Conservation (phyloP, 2,888 invertebrate genomes). For the Prionchulus punctatus region DNA sequence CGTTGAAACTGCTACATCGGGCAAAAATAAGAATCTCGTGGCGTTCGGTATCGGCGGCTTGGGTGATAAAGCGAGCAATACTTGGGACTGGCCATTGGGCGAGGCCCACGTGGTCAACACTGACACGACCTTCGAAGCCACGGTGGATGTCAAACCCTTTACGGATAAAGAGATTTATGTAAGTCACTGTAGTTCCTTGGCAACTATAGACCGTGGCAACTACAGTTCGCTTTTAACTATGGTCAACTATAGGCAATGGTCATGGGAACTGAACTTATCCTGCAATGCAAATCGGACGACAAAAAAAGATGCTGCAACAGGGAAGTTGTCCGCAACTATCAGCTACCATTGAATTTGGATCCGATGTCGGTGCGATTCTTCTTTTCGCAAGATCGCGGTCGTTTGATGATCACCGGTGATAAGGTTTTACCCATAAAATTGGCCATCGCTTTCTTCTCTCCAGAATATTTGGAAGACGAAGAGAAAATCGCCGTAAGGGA, state of each 20-base stretch:
- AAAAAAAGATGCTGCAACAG: neutral
- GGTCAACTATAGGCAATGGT: neutral
- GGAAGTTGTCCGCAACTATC: neutral
- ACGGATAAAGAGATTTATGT: neutral
- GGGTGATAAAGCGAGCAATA: neutral
- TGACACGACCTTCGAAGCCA: neutral
- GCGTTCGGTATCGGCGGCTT: too few species aligned
- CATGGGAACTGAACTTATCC: conserved; percentile 2
- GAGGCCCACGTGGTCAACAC: neutral
- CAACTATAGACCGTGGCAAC: neutral
- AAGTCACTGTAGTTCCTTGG: neutral
- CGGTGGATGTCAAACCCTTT: neutral
- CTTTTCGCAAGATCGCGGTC: neutral
- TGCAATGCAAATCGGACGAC: neutral
- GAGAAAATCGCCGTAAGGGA: too few species aligned
- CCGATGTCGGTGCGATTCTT: neutral
- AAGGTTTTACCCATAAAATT: neutral
- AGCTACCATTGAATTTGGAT: conserved; percentile 1
- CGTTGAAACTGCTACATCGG: too few species aligned
- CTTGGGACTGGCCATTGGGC: neutral
- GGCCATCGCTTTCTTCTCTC: too few species aligned
- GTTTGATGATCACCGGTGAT: neutral
- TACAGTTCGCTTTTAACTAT: neutral
- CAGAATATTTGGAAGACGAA: too few species aligned
- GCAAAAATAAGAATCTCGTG: too few species aligned